These are phyloP conservation scores for Himalopsyche anomala DNA, from an alignment of 2,888 invertebrate genomes.

Conservation along the genomic window DNA sequence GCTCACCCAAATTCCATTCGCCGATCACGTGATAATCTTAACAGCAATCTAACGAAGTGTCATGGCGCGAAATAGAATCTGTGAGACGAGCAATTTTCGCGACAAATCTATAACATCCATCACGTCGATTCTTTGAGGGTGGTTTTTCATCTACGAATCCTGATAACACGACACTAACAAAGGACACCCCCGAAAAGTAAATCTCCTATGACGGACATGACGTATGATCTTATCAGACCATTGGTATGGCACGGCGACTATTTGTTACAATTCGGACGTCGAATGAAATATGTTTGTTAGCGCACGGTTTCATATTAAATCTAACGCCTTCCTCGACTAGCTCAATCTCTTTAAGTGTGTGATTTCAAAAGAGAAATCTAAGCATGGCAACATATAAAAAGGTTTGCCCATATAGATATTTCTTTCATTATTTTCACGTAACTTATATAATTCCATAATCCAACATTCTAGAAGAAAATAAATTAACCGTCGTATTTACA, in stretches of 20 bases:
- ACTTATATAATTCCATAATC: too few relatives aligned
- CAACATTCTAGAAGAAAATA: too few relatives aligned
- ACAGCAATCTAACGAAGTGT: not conserved
- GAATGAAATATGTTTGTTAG: conserved; percentile 6
- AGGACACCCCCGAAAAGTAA: conserved; percentile 14
- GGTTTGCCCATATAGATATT: too few relatives aligned
- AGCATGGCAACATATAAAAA: too few relatives aligned
- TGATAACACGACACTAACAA: conserved; percentile 8
- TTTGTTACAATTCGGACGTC: conserved; percentile 1
- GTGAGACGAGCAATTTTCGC: conserved; percentile 4
- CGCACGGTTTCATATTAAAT: not conserved
- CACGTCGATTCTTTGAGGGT: not conserved
- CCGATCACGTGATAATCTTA: conserved; percentile 5
- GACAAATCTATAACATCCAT: conserved; percentile 15
- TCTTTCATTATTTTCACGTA: too few relatives aligned
- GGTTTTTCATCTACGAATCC: conserved; percentile 1
- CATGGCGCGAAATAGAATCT: not conserved
- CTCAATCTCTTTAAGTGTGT: too few relatives aligned
- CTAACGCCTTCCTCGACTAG: not conserved
- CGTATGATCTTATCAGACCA: conserved; percentile 10
- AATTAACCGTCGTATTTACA: too few relatives aligned
- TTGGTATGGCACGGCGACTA: not conserved
- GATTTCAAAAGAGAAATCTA: too few relatives aligned
- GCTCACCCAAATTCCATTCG: not conserved
- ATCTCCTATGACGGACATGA: conserved; percentile 17